Base-by-base conservation (phyloP, 2,797 vertebrate species). In the Hozukius guyotensis region DNA sequence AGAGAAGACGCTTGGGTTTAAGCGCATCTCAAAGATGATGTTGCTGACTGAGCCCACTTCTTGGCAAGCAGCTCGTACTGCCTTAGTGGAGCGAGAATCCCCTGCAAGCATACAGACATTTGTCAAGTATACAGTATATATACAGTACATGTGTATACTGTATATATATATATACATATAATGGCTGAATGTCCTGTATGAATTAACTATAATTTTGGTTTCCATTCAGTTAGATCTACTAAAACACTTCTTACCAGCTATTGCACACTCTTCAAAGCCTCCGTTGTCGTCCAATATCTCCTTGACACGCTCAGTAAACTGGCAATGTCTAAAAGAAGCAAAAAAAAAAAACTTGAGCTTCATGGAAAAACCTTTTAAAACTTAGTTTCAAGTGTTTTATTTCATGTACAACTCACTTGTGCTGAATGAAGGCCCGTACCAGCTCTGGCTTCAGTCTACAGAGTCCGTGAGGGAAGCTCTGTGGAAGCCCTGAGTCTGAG, bases 1-100 rank as follows among this genome's bases (percentile, higher is more conserved):
- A 36, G 93, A 95, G 78, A 95, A 95, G 60, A 96, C 42, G 25
- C 93, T 95, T 61, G 96, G 93, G 88, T 96, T 97, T 36, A 97
- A 96, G 36, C 96, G 95, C 93, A 97, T 96, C 88, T 97, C 97
- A 87, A 97, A 97, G 78, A 96, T 95, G 86, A 96, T 94, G 83
- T 96, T 82, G 71, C 95, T 95, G 57, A 96, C 55, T 2, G 96
- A 97, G 70, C 96, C 96, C 34, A 96, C 93, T 1, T 96, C 95
- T 87, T 86, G 94, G 85, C 97, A 97, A 5, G 95, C 95, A 72
- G 78, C 93, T 84, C 90, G 90, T 3, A 97, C 89, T n/a, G 96
- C 95, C 3, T 93, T 84, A 9, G 86, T 93, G 24, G 92, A 91
- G 49, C 90, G 89, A 27, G 92, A 89, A 67, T 96, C 96, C 81